Evolutionary conservation across 2,113 vertebrate species (phyloP).

Genomic region (Typhlomys cinereus): DNA sequence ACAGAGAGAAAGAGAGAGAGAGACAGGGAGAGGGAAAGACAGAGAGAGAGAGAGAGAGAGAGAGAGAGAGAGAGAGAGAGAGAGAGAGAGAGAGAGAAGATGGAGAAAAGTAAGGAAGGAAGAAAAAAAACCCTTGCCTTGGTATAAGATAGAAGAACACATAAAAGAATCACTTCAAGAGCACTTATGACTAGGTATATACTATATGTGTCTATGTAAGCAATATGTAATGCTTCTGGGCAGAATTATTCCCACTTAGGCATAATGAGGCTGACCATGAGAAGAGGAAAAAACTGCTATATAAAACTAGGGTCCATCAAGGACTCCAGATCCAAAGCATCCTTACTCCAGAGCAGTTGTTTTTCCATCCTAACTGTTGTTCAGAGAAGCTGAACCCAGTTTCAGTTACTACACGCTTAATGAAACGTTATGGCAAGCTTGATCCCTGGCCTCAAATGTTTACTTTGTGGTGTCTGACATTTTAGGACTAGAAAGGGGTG

Average conservation of each 20-base stretch:
- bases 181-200: neutral
- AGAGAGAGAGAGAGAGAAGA: neutral
- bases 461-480: conserved; percentile 40
- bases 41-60: neutral
- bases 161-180: neutral
- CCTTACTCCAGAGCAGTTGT: conserved; percentile 14
- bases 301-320: neutral
- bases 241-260: conserved; percentile 23
- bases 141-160: neutral
- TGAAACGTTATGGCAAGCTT: conserved; percentile 50
- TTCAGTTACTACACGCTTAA: conserved; percentile 40
- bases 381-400: conserved; percentile 27
- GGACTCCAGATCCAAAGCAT: neutral
- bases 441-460: neutral
- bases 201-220: neutral
- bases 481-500: neutral
- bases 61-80: neutral
- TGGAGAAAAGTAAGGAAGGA: too few relatives aligned
- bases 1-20: neutral
- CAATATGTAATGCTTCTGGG: neutral
- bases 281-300: neutral
- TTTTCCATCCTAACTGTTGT: conserved; percentile 23
- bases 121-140: too few relatives aligned
- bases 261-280: neutral
- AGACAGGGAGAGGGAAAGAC: neutral